Evolutionary conservation across 2,113 vertebrate species (phyloP).

Genomic region (Periophthalmodon schlosseri): DNA sequence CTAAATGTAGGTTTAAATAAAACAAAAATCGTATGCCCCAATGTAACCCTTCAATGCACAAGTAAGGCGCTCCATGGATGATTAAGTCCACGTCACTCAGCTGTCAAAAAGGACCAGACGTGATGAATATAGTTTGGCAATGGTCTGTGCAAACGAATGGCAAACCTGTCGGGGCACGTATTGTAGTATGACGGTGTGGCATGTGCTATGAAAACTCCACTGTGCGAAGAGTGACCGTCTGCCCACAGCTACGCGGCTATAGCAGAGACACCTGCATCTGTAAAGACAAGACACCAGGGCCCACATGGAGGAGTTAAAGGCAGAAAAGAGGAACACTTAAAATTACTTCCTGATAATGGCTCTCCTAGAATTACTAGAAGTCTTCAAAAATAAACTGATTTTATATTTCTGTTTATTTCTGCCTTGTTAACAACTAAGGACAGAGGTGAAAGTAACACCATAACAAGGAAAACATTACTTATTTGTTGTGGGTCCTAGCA

Average conservation of each 20-base stretch:
- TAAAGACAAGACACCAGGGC: constrained; percentile 11
- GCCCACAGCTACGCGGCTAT: constrained; percentile 36
- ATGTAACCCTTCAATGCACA: constrained; percentile 14
- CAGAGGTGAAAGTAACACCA: too few species aligned
- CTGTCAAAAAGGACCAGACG: constrained; percentile 47
- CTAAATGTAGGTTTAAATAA: not conserved
- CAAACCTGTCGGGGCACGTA: constrained; percentile 35
- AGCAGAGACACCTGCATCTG: constrained; percentile 52
- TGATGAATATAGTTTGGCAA: constrained; percentile 60
- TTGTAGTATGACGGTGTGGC: constrained; percentile 7
- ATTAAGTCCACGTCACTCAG: constrained; percentile 31
- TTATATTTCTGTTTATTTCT: too few species aligned
- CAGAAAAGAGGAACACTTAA: not conserved
- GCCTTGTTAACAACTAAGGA: too few species aligned
- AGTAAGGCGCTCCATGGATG: constrained; percentile 34
- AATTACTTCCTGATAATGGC: not conserved
- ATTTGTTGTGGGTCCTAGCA: too few species aligned
- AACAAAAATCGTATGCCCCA: not conserved
- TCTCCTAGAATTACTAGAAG: too few species aligned
- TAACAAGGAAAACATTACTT: too few species aligned
- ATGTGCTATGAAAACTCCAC: not conserved
- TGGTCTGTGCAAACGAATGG: constrained; percentile 50
- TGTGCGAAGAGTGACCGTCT: constrained; percentile 19
- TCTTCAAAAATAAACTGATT: too few species aligned
- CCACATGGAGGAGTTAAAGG: constrained; percentile 3